Percentiles rank a stretch among this genome's conserved stretches.
Evolutionary conservation across 2,113 vertebrate genomes (phyloP).

Genomic region (Rhinolophus ferrumequinum): DNA sequence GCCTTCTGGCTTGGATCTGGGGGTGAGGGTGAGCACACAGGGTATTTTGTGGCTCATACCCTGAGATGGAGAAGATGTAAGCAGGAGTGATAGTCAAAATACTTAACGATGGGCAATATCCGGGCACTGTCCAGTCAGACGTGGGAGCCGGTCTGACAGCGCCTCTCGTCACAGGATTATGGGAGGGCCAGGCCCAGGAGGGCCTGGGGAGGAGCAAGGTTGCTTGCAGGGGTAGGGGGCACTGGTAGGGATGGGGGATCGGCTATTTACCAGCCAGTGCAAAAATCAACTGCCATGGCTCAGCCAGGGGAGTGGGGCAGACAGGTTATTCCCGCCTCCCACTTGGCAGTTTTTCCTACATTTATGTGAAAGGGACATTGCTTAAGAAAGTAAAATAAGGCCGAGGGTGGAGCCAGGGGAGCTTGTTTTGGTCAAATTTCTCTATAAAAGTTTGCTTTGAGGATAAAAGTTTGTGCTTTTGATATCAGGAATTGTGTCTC

Average conservation of each 20-base stretch:
- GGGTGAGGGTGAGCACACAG: neutral
- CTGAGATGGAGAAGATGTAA: neutral
- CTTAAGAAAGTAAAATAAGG: slow-evolving; percentile 57
- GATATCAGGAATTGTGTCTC: neutral
- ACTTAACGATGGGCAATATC: neutral
- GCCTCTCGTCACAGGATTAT: neutral
- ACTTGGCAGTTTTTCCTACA: neutral
- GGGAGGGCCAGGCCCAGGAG: neutral
- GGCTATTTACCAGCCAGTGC: neutral
- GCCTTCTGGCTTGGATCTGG: neutral
- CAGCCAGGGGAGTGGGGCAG: neutral
- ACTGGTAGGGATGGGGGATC: neutral
- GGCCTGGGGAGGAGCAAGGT: neutral
- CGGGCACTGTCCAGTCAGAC: neutral
- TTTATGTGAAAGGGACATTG: slow-evolving; percentile 68
- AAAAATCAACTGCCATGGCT: neutral
- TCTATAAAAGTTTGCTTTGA: slow-evolving; percentile 61
- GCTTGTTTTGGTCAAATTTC: slow-evolving; percentile 57
- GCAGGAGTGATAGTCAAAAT: neutral
- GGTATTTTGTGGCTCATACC: neutral
- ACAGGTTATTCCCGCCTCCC: neutral
- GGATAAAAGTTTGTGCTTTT: slow-evolving; percentile 38
- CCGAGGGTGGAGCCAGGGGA: neutral
- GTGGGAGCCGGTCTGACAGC: neutral
- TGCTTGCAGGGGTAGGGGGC: neutral